Evolutionary conservation across 2,113 vertebrate species (phyloP).

Genomic region (Mustelus asterias): DNA sequence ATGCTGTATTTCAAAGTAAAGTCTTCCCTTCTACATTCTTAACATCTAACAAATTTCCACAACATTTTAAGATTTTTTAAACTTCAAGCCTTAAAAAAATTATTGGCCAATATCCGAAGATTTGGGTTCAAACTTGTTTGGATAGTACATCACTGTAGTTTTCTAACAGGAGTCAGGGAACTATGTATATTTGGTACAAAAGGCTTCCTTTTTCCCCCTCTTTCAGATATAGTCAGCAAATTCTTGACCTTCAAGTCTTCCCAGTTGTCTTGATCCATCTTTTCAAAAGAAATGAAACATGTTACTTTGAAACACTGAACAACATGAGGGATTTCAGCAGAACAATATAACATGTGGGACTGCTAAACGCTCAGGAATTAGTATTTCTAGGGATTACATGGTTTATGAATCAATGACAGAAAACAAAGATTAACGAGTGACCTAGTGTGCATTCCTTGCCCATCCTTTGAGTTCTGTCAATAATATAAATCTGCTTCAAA

Average conservation of each 20-base stretch:
- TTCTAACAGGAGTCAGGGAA: neutral
- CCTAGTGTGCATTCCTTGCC: neutral
- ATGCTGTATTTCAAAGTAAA: neutral
- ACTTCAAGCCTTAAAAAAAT: neutral
- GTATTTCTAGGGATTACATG: slow-evolving; percentile 34
- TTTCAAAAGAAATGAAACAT: slow-evolving; percentile 29
- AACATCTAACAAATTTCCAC: neutral
- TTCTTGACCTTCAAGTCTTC: slow-evolving; percentile 28
- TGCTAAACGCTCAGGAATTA: slow-evolving; percentile 17
- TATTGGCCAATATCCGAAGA: neutral
- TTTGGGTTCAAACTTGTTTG: slow-evolving; percentile 5
- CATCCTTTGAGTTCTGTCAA: slow-evolving; percentile 12
- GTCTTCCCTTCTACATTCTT: neutral
- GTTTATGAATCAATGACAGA: slow-evolving; percentile 37
- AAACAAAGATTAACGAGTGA: slow-evolving; percentile 31
- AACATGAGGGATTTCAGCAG: slow-evolving; percentile 22
- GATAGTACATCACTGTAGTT: neutral
- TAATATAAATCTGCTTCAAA: slow-evolving; percentile 16
- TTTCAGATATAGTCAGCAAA: slow-evolving; percentile 32
- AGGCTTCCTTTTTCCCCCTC: neutral
- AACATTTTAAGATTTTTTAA: neutral
- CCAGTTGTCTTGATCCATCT: slow-evolving; percentile 36
- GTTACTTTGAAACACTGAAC: slow-evolving; percentile 16
- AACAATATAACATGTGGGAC: slow-evolving; percentile 34
- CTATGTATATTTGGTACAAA: neutral